These are phyloP conservation scores for Podarcis lilfordi DNA, from an alignment of 2,797 vertebrate species.

Conservation along the genomic window DNA sequence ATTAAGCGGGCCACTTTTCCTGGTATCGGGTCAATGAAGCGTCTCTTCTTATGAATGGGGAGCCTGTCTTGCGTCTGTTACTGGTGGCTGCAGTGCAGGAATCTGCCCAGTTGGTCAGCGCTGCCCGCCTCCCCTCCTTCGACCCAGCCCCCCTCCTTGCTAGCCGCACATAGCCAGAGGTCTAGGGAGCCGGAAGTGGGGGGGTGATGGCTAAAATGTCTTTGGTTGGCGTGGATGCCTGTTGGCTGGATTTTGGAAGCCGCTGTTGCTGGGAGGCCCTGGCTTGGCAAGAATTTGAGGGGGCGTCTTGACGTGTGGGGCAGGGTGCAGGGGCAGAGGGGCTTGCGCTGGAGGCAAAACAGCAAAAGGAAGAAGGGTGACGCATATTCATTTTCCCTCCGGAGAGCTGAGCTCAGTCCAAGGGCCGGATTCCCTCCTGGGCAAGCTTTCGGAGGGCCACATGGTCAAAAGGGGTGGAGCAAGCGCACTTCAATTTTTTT, in stretches of 20 bases:
- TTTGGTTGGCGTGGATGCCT: not conserved
- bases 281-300: not conserved
- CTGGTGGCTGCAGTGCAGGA: not conserved
- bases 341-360: not conserved
- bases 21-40: too few species aligned
- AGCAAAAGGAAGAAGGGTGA: too few species aligned
- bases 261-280: not conserved
- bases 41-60: not conserved
- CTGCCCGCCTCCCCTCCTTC: too few species aligned
- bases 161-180: not conserved
- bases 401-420: not conserved
- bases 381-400: too few species aligned
- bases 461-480: too few species aligned
- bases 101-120: not conserved
- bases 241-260: not conserved
- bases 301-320: not conserved
- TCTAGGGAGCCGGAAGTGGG: not conserved
- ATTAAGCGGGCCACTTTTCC: not conserved
- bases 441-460: too few species aligned
- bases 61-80: not conserved
- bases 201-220: not conserved
- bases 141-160: not conserved
- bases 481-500: too few species aligned
- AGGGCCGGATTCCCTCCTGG: not conserved
- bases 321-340: not conserved